Base-by-base conservation (phyloP, 2,888 invertebrate species). In the Cryptophagus acutangulus region DNA sequence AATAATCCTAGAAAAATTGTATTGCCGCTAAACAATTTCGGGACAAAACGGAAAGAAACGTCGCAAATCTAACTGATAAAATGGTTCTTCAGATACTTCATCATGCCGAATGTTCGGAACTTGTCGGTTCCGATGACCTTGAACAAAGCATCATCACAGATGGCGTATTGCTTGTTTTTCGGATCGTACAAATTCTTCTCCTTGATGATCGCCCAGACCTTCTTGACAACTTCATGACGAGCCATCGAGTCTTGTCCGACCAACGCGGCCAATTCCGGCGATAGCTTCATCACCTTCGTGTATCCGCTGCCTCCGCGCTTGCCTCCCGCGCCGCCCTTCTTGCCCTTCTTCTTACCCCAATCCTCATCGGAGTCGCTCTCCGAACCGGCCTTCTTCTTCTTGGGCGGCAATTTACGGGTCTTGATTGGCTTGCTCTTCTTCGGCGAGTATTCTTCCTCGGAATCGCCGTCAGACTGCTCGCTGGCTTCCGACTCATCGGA, bases 81-180 rank as follows among this genome's bases (percentile, higher is more conserved):
- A 73, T 94, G 95, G 48, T 82, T 82, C 71, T 92, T 92, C 57
- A 96, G 77, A 70, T 90, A 89, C 69, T 95, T 95, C 86, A 95
- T 88, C 95, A 95, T 95, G 48, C 92, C 94, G 61, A 95, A 95
- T 39, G 90, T 90, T 57, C 89, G 84, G 78, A 96, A 92, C 59
- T 92, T 82, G 66, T 92, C 92, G 1, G 85, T 84, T 25, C 93
- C 92, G 66, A 95, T 88, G 25, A 95, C 86, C 70, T 87, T 89
- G 67, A 83, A 74, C 26, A 95, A 73, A 37, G 92, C 87, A 38
- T 88, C 90, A 65, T 95, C 93, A 70, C 94, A 94, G 58, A 94
- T 87, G 52, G 94, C 93, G 63, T 81, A 95, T 71, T 93, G 93
- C 71, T 89, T 92, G 70, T 95, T 94, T 62, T 87, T 91, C 6